Evolutionary conservation across 2,888 invertebrate species (phyloP).

Genomic region (Diaprepes abbreviatus): DNA sequence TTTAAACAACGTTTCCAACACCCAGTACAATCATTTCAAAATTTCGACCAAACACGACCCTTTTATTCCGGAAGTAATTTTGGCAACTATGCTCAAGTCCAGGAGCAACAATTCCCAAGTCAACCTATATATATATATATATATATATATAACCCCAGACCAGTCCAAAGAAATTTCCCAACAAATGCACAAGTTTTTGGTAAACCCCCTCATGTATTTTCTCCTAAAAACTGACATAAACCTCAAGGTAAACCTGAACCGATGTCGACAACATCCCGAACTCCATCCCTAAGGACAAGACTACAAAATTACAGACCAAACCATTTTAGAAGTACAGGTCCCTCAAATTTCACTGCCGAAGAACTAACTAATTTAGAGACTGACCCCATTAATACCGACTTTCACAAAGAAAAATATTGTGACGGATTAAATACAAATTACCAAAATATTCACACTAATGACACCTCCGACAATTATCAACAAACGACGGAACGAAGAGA

Average conservation of each 20-base stretch:
- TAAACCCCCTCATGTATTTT: conserved; percentile 39
- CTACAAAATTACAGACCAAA: not conserved
- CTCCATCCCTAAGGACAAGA: not conserved
- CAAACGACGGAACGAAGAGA: not conserved
- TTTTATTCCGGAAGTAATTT: not conserved
- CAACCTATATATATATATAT: conserved; percentile 47
- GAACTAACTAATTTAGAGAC: conserved; percentile 28
- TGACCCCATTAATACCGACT: not conserved
- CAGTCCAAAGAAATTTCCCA: conserved; percentile 30
- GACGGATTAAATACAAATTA: no score
- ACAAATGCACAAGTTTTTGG: conserved; percentile 38
- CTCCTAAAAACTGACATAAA: conserved; percentile 39
- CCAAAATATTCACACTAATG: not conserved
- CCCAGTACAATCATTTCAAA: not conserved
- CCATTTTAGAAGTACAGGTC: not conserved
- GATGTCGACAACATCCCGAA: conserved; percentile 16
- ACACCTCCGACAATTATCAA: not conserved
- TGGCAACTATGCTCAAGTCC: not conserved
- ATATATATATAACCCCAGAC: conserved; percentile 37
- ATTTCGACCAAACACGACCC: not conserved
- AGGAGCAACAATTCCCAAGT: conserved; percentile 12
- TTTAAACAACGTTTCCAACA: no score
- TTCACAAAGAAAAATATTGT: not conserved
- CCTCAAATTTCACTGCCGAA: conserved; percentile 20
- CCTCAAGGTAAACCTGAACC: no score